These are phyloP conservation scores for Oedothorax gibbosus DNA, from an alignment of 1,140 invertebrate species.

Conservation along the genomic window DNA sequence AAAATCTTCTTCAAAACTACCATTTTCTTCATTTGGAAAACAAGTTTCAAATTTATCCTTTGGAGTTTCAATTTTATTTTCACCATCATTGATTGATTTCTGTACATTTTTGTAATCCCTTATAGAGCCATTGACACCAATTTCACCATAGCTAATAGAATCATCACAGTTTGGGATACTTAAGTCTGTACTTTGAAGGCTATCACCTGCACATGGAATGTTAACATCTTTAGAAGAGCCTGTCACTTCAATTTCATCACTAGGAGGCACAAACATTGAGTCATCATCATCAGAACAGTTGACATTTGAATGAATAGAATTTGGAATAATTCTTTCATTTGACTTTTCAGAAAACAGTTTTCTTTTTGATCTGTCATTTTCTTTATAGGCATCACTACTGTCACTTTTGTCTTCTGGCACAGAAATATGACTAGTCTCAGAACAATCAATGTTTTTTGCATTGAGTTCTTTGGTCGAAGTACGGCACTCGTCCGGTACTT, in stretches of 20 bases:
- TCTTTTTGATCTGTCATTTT: not conserved
- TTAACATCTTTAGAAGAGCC: not conserved
- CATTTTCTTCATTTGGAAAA: constrained; percentile 1
- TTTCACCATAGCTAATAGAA: not conserved
- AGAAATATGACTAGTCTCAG: constrained; percentile 21
- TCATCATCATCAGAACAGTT: constrained; percentile 20
- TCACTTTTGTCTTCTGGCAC: constrained; percentile 8
- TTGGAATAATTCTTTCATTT: constrained; percentile 1
- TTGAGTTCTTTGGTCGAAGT: constrained; percentile 12
- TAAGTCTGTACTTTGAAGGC: not conserved
- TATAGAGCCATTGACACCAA: no score
- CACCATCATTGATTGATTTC: not conserved
- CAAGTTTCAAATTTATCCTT: no score
- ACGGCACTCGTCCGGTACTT: not conserved
- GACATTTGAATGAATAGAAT: constrained; percentile 1
- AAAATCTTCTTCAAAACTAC: constrained; percentile 6
- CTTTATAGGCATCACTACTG: not conserved
- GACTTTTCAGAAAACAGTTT: constrained; percentile 1
- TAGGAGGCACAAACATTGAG: constrained; percentile 4
- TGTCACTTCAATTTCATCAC: not conserved
- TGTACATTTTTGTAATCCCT: not conserved
- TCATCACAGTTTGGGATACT: not conserved
- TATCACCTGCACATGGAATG: not conserved
- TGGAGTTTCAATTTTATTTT: not conserved
- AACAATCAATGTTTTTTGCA: not conserved